Conservation (phyloP, 1,140 invertebrate species). For the Lycorma delicatula region DNA sequence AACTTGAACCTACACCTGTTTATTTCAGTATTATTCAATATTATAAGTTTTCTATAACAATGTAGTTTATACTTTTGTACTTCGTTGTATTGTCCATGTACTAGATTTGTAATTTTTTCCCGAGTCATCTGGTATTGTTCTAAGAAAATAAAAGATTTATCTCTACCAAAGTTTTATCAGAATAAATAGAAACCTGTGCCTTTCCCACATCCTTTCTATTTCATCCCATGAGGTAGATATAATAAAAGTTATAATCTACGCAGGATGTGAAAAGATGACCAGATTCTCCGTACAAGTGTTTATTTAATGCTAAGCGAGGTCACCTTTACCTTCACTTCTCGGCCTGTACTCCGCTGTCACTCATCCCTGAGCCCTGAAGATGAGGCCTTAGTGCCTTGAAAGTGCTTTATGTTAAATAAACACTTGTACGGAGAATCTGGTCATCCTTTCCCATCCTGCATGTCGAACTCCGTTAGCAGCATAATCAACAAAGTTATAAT, state of each 20-base stretch:
- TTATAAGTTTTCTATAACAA: background rate
- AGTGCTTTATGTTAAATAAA: too few species aligned
- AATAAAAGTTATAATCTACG: too few species aligned
- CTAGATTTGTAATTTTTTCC: background rate
- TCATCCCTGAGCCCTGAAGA: too few species aligned
- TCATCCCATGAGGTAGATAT: too few species aligned
- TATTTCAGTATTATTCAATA: background rate
- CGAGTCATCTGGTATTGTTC: background rate
- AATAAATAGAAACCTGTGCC: too few species aligned
- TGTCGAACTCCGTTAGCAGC: background rate
- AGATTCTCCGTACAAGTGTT: too few species aligned
- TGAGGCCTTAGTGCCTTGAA: too few species aligned
- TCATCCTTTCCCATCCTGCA: background rate
- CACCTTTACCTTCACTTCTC: too few species aligned
- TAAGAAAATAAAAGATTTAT: background rate
- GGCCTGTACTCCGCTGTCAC: too few species aligned
- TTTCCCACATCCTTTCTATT: too few species aligned
- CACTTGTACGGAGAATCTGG: background rate
- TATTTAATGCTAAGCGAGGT: too few species aligned
- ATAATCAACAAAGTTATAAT: background rate
- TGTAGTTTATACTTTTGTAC: background rate
- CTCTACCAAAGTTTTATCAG: background rate
- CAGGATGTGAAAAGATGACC: too few species aligned
- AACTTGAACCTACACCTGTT: background rate
- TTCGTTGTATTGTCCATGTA: background rate